Conservation (phyloP, 2,113 vertebrate genomes). For the Potamarius usumacintae region DNA sequence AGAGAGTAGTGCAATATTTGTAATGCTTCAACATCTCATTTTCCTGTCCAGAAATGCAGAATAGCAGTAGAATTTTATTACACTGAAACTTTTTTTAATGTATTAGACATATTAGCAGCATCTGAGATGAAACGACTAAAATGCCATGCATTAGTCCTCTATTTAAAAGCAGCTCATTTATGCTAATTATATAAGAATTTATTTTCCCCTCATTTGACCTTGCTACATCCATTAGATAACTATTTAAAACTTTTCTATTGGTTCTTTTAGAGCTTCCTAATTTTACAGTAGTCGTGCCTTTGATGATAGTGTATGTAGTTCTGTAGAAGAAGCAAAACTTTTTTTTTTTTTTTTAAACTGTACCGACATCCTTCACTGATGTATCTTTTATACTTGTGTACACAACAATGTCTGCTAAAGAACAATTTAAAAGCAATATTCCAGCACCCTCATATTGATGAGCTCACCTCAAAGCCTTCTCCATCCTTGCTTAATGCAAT, state of each 20-base stretch:
- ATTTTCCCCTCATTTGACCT: constrained; percentile 54
- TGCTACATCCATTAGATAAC: constrained; percentile 49
- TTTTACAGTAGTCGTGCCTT: constrained; percentile 33
- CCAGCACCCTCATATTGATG: constrained; percentile 73
- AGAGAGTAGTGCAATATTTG: neutral
- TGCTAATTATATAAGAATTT: constrained; percentile 50
- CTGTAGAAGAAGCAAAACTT: neutral
- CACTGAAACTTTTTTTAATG: neutral
- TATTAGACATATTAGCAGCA: constrained; percentile 30
- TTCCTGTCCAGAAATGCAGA: neutral
- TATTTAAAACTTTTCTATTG: constrained; percentile 27
- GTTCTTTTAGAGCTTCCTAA: neutral
- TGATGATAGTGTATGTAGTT: constrained; percentile 31
- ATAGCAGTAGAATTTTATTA: constrained; percentile 12
- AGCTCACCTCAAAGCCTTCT: constrained; percentile 75
- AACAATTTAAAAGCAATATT: constrained; percentile 52
- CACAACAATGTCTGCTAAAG: constrained; percentile 36
- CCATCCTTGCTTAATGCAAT: constrained; percentile 73
- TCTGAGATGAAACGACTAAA: constrained; percentile 64
- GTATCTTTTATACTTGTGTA: constrained; percentile 25
- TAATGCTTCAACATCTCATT: neutral
- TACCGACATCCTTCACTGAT: constrained; percentile 30
- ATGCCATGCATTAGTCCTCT: constrained; percentile 58
- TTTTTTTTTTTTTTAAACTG: constrained; percentile 20
- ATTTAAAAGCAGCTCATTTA: constrained; percentile 50